Conservation (phyloP, 1,140 invertebrate species). For the Stegodyphus dumicola region DNA sequence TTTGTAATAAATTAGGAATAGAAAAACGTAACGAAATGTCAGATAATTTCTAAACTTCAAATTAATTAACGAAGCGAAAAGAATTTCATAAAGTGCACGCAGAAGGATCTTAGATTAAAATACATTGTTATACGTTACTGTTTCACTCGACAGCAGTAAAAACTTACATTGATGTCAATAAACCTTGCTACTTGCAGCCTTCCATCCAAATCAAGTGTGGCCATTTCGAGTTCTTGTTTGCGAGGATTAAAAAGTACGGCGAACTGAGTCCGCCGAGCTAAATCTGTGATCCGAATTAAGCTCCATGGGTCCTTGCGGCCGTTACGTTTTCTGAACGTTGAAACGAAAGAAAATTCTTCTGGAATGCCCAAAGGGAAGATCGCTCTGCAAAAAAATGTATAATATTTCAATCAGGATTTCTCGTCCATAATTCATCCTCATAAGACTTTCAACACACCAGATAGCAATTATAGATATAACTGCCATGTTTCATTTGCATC, state of each 20-base stretch:
- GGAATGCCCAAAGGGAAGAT: slow-evolving; percentile 78
- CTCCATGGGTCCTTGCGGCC: slow-evolving; percentile 76
- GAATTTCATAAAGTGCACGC: too few relatives aligned
- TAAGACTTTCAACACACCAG: too few relatives aligned
- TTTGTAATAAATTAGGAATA: too few relatives aligned
- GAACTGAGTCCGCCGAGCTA: slow-evolving; percentile 75
- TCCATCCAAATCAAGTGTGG: slow-evolving; percentile 73
- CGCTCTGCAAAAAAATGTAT: slow-evolving; percentile 69
- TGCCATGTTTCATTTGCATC: too few relatives aligned
- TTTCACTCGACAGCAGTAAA: too few relatives aligned
- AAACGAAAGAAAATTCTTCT: slow-evolving; percentile 78
- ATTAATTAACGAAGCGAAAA: too few relatives aligned
- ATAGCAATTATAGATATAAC: too few relatives aligned
- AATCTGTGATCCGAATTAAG: slow-evolving; percentile 76
- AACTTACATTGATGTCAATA: slow-evolving; percentile 71
- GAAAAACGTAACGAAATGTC: too few relatives aligned
- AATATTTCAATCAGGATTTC: not conserved
- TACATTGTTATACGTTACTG: too few relatives aligned
- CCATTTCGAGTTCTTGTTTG: slow-evolving; percentile 75
- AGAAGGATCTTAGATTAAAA: too few relatives aligned
- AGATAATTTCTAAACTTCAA: too few relatives aligned
- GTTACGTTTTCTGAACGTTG: slow-evolving; percentile 75
- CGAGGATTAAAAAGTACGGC: slow-evolving; percentile 77
- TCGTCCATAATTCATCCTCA: too few relatives aligned
- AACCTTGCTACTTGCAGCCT: slow-evolving; percentile 75